Conservation (phyloP, 2,888 invertebrate species). For the Andrena camellia region DNA sequence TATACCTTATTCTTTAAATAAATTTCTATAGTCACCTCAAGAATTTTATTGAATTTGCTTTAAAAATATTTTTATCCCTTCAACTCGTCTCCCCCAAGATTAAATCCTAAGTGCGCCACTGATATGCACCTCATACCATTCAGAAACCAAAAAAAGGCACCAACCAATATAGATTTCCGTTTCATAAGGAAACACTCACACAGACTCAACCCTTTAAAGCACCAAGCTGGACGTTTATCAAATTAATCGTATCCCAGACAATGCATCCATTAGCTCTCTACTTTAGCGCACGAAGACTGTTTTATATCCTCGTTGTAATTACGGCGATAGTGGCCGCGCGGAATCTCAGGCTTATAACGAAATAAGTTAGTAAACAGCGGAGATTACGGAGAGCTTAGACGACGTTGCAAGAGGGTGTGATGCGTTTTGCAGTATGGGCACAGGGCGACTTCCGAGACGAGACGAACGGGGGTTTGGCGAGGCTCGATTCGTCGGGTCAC, state of each 20-base stretch:
- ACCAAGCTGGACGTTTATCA: neutral
- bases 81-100: no score
- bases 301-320: neutral
- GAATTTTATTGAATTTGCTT: no score
- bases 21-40: no score
- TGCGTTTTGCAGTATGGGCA: constrained; percentile 92
- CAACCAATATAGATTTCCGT: neutral
- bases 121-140: no score
- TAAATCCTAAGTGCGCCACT: no score
- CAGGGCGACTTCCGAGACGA: constrained; percentile 95
- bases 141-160: neutral
- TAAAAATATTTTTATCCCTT: no score
- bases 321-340: neutral
- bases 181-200: neutral
- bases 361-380: constrained; percentile 47
- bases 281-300: neutral
- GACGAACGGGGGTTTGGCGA: constrained; percentile 89
- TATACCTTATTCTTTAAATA: no score
- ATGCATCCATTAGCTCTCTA: neutral
- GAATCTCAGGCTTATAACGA: neutral
- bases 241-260: constrained; percentile 6
- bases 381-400: constrained; percentile 71
- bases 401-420: constrained; percentile 79
- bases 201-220: neutral
- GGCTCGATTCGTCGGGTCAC: constrained; percentile 86